phyloP scores from a whole-genome alignment of 2,888 invertebrate species.

The Theretra japonica region DNA sequence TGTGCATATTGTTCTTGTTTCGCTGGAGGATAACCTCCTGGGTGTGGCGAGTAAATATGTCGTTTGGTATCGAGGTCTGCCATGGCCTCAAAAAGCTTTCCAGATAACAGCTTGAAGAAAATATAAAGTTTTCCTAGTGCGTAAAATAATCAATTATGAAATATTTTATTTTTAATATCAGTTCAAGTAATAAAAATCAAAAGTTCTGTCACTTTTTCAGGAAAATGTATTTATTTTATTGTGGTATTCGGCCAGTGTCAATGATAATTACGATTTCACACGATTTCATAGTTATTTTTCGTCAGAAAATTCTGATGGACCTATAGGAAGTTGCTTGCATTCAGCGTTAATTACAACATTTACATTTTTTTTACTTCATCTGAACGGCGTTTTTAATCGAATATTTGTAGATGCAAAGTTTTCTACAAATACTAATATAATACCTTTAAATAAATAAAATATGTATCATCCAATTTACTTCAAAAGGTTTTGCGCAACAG shows the following conservation, averaged over 20 bases:
- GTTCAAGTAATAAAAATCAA: background rate
- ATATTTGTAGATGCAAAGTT: too few species aligned
- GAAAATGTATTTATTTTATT: background rate
- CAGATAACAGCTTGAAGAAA: conserved; percentile 36
- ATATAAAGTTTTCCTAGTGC: too few species aligned
- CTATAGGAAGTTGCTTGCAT: too few species aligned
- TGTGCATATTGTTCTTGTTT: conserved; percentile 69
- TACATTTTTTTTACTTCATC: too few species aligned
- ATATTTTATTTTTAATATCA: background rate
- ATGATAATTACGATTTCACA: background rate
- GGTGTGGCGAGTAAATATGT: conserved; percentile 40
- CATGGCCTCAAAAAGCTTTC: conserved; percentile 45
- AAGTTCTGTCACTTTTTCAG: background rate
- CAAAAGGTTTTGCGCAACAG: too few species aligned
- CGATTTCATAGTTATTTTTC: too few species aligned
- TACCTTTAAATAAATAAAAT: too few species aligned
- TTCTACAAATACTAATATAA: too few species aligned
- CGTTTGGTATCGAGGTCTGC: conserved; percentile 49
- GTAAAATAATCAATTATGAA: background rate
- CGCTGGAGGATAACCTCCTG: conserved; percentile 59
- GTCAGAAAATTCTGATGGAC: too few species aligned
- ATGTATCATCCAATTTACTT: too few species aligned
- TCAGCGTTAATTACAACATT: too few species aligned
- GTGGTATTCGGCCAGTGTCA: background rate
- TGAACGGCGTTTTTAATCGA: too few species aligned